Evolutionary conservation across 1,140 invertebrate species (phyloP).

Genomic region (Drosophila seguyi): DNA sequence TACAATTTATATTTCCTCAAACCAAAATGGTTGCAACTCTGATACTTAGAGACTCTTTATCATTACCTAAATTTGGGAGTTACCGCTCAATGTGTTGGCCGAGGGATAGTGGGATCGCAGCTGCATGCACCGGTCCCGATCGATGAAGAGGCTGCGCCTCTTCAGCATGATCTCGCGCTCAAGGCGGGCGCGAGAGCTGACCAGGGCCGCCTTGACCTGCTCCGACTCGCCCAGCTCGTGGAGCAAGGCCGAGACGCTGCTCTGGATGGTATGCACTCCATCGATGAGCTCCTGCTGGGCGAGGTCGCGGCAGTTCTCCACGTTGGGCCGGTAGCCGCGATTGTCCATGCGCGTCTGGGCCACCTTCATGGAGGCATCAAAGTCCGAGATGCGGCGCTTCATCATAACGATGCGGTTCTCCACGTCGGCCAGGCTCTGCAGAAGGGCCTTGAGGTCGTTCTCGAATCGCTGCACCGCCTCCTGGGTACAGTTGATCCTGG

Average conservation of each 20-base stretch:
- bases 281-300: conserved; percentile 90
- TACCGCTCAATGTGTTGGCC: conserved; percentile 88
- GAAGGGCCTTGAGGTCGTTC: conserved; percentile 88
- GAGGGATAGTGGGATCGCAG: conserved; percentile 89
- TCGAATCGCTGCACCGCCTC: conserved; percentile 89
- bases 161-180: conserved; percentile 91
- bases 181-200: conserved; percentile 87
- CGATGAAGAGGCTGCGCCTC: conserved; percentile 89
- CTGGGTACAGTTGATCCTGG: conserved; percentile 89
- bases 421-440: conserved; percentile 89
- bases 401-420: conserved; percentile 89
- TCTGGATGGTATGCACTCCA: conserved; percentile 89
- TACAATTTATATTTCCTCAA: background rate
- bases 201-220: conserved; percentile 87
- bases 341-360: conserved; percentile 92
- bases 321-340: conserved; percentile 88
- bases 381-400: conserved; percentile 87
- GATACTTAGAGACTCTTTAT: background rate
- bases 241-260: conserved; percentile 88
- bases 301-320: conserved; percentile 90
- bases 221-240: conserved; percentile 88
- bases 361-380: conserved; percentile 91
- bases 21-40: background rate
- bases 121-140: conserved; percentile 88
- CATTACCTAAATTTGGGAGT: conserved; percentile 12